Evolutionary conservation across 2,888 invertebrate species (phyloP).

Genomic region (Hydrotaea cyrtoneurina): DNA sequence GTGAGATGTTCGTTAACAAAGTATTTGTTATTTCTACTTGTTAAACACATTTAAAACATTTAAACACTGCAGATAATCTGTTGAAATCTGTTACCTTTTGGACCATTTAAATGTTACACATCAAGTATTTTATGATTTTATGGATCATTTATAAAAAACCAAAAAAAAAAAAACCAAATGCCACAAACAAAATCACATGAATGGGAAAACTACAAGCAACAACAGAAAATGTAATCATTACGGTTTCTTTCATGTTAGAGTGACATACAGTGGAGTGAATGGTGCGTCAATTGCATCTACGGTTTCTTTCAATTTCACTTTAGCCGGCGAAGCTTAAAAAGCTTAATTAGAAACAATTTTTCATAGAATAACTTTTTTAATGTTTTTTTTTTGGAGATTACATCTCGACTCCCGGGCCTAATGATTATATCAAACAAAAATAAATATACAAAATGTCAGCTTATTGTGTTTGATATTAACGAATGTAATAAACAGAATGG

Average conservation of each 20-base stretch:
- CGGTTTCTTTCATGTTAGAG: constrained; percentile 22
- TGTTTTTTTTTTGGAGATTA: no score
- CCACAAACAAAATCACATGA: background rate
- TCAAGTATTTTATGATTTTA: background rate
- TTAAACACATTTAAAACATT: background rate
- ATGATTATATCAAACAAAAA: no score
- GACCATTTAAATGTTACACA: constrained; percentile 35
- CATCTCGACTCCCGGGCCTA: no score
- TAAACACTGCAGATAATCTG: background rate
- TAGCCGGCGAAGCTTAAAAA: no score
- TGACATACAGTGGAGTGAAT: background rate
- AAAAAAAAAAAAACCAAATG: background rate
- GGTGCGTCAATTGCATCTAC: no score
- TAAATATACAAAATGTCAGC: no score
- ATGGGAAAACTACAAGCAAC: background rate
- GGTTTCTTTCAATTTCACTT: no score
- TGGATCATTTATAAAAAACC: constrained; percentile 31
- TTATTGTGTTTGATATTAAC: no score
- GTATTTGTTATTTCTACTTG: no score
- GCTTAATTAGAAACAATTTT: no score
- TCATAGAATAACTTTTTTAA: no score
- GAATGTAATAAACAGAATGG: no score
- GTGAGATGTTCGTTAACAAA: background rate
- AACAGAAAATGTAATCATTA: constrained; percentile 10
- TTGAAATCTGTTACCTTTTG: constrained; percentile 11